phyloP scores from a whole-genome alignment of 2,797 vertebrate species.

The Lepus oiostolus region DNA sequence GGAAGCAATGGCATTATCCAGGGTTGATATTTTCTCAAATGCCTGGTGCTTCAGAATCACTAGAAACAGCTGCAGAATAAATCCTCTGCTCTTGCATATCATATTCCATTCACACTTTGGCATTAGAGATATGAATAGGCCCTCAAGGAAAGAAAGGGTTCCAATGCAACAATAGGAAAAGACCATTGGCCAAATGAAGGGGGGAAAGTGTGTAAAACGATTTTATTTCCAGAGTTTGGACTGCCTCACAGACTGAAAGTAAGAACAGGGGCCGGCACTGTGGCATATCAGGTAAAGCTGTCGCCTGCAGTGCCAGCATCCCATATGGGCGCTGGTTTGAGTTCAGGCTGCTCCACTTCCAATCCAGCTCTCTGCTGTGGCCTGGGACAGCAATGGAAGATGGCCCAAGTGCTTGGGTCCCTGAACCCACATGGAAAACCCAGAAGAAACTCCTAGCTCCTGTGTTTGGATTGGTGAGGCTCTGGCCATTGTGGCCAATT shows the following conservation, averaged over 20 bases:
- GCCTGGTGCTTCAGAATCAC: not conserved
- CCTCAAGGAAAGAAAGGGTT: constrained; percentile 66
- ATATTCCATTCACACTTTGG: constrained; percentile 48
- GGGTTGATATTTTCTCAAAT: constrained; percentile 39
- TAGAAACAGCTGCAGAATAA: constrained; percentile 33
- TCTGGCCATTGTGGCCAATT: too few relatives aligned
- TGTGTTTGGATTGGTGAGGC: too few relatives aligned
- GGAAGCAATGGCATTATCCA: not conserved
- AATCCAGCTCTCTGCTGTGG: too few relatives aligned
- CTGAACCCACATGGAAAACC: too few relatives aligned
- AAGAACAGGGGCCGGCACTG: not conserved
- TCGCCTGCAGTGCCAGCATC: too few relatives aligned
- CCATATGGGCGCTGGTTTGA: too few relatives aligned
- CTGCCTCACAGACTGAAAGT: not conserved
- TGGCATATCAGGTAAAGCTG: too few relatives aligned
- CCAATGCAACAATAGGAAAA: constrained; percentile 17
- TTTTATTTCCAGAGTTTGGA: not conserved
- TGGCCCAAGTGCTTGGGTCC: too few relatives aligned
- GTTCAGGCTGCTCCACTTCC: too few relatives aligned
- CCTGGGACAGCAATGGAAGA: too few relatives aligned
- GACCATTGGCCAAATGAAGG: not conserved
- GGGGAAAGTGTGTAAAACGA: not conserved
- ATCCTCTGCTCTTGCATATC: constrained; percentile 5
- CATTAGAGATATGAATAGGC: constrained; percentile 37
- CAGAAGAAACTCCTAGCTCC: too few relatives aligned